Evolutionary conservation across 2,113 vertebrate genomes (phyloP), one percentile per base, ranked within the genome.

Genomic region (Tetrao urogallus): DNA sequence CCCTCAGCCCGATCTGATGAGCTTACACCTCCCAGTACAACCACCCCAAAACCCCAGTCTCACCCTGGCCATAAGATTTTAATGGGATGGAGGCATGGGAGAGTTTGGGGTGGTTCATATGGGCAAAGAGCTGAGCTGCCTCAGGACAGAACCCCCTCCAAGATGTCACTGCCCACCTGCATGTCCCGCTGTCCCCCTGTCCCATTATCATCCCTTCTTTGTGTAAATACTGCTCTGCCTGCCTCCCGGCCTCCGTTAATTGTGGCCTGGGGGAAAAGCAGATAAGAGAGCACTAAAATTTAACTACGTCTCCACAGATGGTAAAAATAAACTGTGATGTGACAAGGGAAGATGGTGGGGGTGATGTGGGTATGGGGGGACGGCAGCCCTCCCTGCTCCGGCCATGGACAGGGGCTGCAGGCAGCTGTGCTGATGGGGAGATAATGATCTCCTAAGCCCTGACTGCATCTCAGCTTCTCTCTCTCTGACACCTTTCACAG

Each of bases 161-260:
- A 3, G 50, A 64, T 30, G 38, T 50, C 70, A 15, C 43, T n/a
- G 22, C 34, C 45, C 64, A 78, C 65, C 40, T 66, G 58, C 38
- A n/a, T 28, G 38, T 18, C 32, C 56, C 11, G 10, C 56, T 19
- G 56, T 36, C 60, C 63, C 47, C 28, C 65, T 50, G 65, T 67
- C 48, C 48, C 75, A 94, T 74, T 95, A 75, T 77, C 52, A 47
- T 57, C 74, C 65, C 54, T 82, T 75, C 83, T 56, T 93, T 86
- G 89, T 75, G 81, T 90, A 86, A 90, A 82, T 75, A 92, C 57
- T 88, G 72, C 82, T 90, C 76, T 77, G 93, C 86, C 70, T 86
- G 93, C 91, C 95, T 97, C 85, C 92, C 94, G 96, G 90, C 96
- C 97, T 97, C 96, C 94, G 94, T 96, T 97, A 97, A 95, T 27